A percentile compares a stretch with the other conserved stretches of the same genome.
Conservation (phyloP, 1,140 invertebrate species). For the Drosophila setifemur region DNA sequence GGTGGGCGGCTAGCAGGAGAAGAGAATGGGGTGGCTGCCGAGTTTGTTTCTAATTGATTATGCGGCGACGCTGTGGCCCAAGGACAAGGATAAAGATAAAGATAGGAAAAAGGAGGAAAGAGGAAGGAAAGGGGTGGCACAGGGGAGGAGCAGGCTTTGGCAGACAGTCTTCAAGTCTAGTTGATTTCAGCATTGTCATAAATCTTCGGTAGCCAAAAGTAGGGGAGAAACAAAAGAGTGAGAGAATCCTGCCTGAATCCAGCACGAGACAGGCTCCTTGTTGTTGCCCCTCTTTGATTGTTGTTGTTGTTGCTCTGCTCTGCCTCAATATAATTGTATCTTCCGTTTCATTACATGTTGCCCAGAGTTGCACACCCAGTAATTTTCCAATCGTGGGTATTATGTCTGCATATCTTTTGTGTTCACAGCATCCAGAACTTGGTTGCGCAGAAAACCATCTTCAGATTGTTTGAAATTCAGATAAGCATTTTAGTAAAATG, state of each 20-base stretch:
- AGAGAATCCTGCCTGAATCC: too few relatives aligned
- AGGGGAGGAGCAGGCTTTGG: not conserved
- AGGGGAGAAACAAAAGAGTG: not conserved
- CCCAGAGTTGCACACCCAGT: constrained; percentile 28
- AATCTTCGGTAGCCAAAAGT: constrained; percentile 26
- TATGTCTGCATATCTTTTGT: too few relatives aligned
- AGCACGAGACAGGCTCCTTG: constrained; percentile 36
- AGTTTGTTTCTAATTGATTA: constrained; percentile 41
- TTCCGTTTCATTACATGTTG: constrained; percentile 75
- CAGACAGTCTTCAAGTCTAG: constrained; percentile 41
- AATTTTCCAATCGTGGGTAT: not conserved
- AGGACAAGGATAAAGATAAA: constrained; percentile 32
- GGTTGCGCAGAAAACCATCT: too few relatives aligned
- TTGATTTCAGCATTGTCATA: constrained; percentile 40
- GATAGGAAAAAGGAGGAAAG: not conserved
- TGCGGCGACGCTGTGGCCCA: constrained; percentile 33
- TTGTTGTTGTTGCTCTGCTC: constrained; percentile 1
- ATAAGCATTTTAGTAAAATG: too few relatives aligned
- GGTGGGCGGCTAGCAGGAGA: too few relatives aligned
- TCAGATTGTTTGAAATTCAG: too few relatives aligned
- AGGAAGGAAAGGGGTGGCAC: not conserved
- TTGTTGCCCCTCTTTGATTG: not conserved
- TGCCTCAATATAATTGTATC: constrained; percentile 67
- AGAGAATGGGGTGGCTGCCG: not conserved
- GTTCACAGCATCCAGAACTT: too few relatives aligned